A percentile compares a stretch with the other conserved stretches of the same genome.
Conservation (phyloP, 2,113 vertebrate species). For the Perccottus glenii region DNA sequence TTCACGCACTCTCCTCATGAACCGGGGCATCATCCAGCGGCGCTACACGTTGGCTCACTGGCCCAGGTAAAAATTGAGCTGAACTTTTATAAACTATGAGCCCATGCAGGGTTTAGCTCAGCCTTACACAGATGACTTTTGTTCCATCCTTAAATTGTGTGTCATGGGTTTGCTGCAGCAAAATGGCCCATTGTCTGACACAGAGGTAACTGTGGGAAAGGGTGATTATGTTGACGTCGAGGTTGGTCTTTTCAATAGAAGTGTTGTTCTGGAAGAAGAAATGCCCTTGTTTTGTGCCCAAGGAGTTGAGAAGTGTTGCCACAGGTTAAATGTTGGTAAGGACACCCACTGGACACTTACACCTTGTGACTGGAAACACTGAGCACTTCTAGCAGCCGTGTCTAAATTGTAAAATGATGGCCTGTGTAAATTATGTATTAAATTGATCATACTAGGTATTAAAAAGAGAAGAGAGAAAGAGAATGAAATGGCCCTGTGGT, state of each 20-base stretch:
- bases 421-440: too few relatives aligned
- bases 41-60: slow-evolving; percentile 91
- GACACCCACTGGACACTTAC: slow-evolving; percentile 12
- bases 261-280: slow-evolving; percentile 64
- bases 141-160: slow-evolving; percentile 29
- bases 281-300: slow-evolving; percentile 51
- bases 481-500: too few relatives aligned
- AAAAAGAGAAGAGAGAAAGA: too few relatives aligned
- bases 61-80: slow-evolving; percentile 82
- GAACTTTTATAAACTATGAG: slow-evolving; percentile 16
- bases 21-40: slow-evolving; percentile 84
- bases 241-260: slow-evolving; percentile 52
- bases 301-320: slow-evolving; percentile 48
- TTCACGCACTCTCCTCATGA: slow-evolving; percentile 86
- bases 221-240: slow-evolving; percentile 52
- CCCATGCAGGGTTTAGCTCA: background rate
- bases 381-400: slow-evolving; percentile 7
- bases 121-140: background rate
- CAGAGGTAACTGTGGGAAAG: slow-evolving; percentile 67
- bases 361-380: slow-evolving; percentile 5
- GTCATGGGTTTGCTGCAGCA: slow-evolving; percentile 47
- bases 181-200: slow-evolving; percentile 51
- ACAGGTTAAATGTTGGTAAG: slow-evolving; percentile 26
- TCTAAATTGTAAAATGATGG: too few relatives aligned
- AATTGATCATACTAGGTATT: too few relatives aligned